Conservation (phyloP, 2,113 vertebrate species). For the Chascanopsetta lugubris region DNA sequence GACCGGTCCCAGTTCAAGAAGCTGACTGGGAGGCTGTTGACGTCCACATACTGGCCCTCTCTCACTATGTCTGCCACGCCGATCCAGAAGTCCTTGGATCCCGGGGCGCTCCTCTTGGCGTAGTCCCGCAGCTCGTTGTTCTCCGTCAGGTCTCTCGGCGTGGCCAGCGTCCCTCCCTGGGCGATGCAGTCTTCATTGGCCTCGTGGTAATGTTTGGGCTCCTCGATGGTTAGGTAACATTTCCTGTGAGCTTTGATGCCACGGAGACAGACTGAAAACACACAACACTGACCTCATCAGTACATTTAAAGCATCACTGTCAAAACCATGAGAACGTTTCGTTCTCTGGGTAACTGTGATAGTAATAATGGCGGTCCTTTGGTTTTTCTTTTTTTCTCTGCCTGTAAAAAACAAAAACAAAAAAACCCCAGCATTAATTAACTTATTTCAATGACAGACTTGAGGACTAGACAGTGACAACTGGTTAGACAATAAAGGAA, state of each 20-base stretch:
- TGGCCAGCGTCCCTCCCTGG: slow-evolving; percentile 91
- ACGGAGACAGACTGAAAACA: slow-evolving; percentile 92
- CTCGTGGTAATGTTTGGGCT: slow-evolving; percentile 90
- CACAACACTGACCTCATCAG: slow-evolving; percentile 35
- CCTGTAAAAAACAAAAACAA: too few species aligned
- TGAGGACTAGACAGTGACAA: not conserved
- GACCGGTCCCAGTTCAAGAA: slow-evolving; percentile 92
- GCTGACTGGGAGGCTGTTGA: slow-evolving; percentile 86
- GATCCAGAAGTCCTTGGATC: slow-evolving; percentile 89
- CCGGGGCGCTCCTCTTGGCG: slow-evolving; percentile 84
- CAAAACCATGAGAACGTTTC: not conserved
- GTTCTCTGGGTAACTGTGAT: not conserved
- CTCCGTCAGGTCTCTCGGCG: slow-evolving; percentile 86
- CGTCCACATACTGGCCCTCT: slow-evolving; percentile 94
- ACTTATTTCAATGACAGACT: not conserved
- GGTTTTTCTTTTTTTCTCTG: too few species aligned
- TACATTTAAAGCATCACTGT: not conserved
- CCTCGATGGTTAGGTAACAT: slow-evolving; percentile 90
- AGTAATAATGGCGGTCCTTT: too few species aligned
- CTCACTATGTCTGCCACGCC: slow-evolving; percentile 91
- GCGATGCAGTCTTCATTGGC: slow-evolving; percentile 96
- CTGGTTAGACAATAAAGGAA: not conserved
- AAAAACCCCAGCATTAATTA: not conserved
- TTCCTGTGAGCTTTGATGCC: slow-evolving; percentile 93
- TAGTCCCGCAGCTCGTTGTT: slow-evolving; percentile 88